Percentiles rank a stretch among this genome's conserved stretches.
These are phyloP conservation scores for Synanthedon vespiformis DNA, from an alignment of 2,888 invertebrate species.

Conservation along the genomic window DNA sequence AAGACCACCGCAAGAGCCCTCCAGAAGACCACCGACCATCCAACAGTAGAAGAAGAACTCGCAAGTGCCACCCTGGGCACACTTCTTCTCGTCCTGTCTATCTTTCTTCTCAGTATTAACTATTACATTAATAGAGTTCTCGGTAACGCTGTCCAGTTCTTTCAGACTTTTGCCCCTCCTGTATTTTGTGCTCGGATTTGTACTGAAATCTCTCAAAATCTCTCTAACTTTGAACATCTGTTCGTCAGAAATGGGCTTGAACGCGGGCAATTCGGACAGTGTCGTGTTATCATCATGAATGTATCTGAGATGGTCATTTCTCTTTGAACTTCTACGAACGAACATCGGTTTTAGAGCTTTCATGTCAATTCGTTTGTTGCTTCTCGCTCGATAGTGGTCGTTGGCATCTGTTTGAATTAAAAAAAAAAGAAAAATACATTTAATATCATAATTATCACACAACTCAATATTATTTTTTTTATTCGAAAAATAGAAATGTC, in stretches of 20 bases:
- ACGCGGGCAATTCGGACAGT: conserved; percentile 35
- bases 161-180: conserved; percentile 29
- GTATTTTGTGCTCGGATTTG: conserved; percentile 16
- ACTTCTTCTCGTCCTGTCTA: conserved; percentile 64
- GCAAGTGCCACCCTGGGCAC: conserved; percentile 82
- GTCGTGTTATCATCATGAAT: conserved; percentile 39
- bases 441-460: no score
- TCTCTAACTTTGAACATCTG: conserved; percentile 49
- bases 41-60: conserved; percentile 94
- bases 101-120: conserved; percentile 14
- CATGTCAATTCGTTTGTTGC: conserved; percentile 19
- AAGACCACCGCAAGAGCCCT: conserved; percentile 85
- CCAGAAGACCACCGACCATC: conserved; percentile 88
- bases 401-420: conserved; percentile 56
- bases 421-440: conserved; percentile 23
- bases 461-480: no score
- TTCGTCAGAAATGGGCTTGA: conserved; percentile 57
- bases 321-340: conserved; percentile 42
- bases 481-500: no score
- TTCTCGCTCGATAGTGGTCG: conserved; percentile 58
- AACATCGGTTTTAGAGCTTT: conserved; percentile 52
- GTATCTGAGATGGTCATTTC: conserved; percentile 22
- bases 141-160: conserved; percentile 14
- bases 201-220: conserved; percentile 40
- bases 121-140: conserved; percentile 8